Evolutionary conservation across 1,140 invertebrate genomes (phyloP).

Genomic region (Heliconius hewitsoni): DNA sequence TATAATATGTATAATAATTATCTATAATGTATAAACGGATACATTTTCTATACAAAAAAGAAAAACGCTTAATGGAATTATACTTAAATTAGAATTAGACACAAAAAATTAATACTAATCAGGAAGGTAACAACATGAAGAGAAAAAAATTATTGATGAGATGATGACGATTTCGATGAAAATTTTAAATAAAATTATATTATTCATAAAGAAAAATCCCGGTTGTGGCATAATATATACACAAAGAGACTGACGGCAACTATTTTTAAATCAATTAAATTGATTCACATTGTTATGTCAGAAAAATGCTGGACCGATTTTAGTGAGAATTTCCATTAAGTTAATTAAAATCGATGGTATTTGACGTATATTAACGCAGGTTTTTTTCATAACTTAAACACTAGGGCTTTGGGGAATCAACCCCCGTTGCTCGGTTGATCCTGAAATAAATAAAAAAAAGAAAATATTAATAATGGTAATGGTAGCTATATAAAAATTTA

Average conservation of each 20-base stretch:
- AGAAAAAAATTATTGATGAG: not conserved
- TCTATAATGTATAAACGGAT: constrained; percentile 3
- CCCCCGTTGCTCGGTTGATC: constrained; percentile 72
- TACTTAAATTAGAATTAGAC: constrained; percentile 6
- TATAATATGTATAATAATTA: constrained; percentile 7
- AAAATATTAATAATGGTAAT: constrained; percentile 1
- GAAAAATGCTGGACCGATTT: constrained; percentile 22
- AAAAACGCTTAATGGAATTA: constrained; percentile 12
- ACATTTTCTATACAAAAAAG: constrained; percentile 5
- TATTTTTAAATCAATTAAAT: constrained; percentile 5
- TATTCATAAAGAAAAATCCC: not conserved
- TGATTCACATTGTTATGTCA: not conserved
- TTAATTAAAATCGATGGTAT: constrained; percentile 2
- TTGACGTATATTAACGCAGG: not conserved
- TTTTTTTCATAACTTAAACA: constrained; percentile 4
- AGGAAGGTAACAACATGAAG: constrained; percentile 10
- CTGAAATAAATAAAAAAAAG: constrained; percentile 41
- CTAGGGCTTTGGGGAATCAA: constrained; percentile 45
- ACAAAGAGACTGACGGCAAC: not conserved
- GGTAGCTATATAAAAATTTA: not conserved
- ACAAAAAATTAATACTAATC: constrained; percentile 7
- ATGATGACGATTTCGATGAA: not conserved
- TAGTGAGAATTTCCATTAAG: constrained; percentile 7
- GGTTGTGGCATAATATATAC: not conserved
- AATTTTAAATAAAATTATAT: not conserved